A percentile compares a stretch with the other conserved stretches of the same genome.
Conservation (phyloP, 2,888 invertebrate genomes). For the Stenichneumon culpator region DNA sequence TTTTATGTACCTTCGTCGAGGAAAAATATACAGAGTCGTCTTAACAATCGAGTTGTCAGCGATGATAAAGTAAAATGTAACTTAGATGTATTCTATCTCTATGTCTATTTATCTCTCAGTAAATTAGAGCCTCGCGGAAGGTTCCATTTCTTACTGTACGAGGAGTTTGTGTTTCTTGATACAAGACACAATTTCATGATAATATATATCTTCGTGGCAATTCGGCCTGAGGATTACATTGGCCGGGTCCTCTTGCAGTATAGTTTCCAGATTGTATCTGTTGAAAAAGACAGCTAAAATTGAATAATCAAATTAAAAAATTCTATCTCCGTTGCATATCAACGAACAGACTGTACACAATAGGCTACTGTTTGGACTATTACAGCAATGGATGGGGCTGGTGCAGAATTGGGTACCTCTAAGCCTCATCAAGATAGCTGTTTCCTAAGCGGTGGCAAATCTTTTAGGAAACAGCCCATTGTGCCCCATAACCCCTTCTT, state of each 20-base stretch:
- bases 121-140: neutral
- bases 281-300: neutral
- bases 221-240: neutral
- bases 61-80: neutral
- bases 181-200: constrained; percentile 15
- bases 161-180: constrained; percentile 25
- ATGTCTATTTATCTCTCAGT: neutral
- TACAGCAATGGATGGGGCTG: too few species aligned
- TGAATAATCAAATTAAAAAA: too few species aligned
- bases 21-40: neutral
- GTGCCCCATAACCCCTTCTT: too few species aligned
- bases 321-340: neutral
- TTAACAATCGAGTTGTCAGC: neutral
- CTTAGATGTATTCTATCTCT: too few species aligned
- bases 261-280: constrained; percentile 9
- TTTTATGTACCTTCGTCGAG: neutral
- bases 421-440: too few species aligned
- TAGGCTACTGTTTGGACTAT: neutral
- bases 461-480: too few species aligned
- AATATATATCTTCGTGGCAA: neutral
- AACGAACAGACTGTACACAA: neutral
- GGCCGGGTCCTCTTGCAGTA: neutral
- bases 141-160: constrained; percentile 6
- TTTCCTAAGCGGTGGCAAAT: too few species aligned
- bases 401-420: too few species aligned